Base-by-base conservation (phyloP, 2,113 vertebrate genomes). In the Scopus umbretta region DNA sequence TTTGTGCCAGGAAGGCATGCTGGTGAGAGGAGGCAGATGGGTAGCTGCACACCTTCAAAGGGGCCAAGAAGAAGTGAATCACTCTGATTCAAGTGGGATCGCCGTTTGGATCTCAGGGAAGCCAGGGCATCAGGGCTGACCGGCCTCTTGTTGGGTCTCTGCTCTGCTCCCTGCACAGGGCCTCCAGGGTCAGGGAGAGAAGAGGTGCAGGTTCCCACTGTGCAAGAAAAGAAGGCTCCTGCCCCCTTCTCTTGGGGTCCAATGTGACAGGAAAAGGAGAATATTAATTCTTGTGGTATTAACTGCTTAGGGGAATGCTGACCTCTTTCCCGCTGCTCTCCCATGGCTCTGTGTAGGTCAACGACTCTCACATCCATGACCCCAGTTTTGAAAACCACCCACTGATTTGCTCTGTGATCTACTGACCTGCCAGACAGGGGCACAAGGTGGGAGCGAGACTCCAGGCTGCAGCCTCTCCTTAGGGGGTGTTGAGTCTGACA, bases 121-220 rank as follows among this genome's bases (percentile, higher is more conserved):
- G 1, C 16, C 68, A 56, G 25, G 7, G 7, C 32, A 45, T 30
- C 32, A 45, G 32, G 18, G 15, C 32, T 61, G 12, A 32, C 17
- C 25, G 38, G 4, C 3, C 19, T 63, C 11, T 32, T 88, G 2
- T 4, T 5, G 11, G 2, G 38, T 67, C 23, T 7, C 45, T 90
- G 58, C 26, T 61, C 36, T 52, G 9, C 21, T 29, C 16, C 8
- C 11, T 1, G 1, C 17, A 45, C 9, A 26, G 10, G 11, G 22
- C 5, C 11, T 1, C 25, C 8, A 15, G 6, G 3, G 1, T 16
- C 1, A 5, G 29, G 9, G 13, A 86, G 18, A 74, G 45, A 74
- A 50, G n/a, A 72, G 5, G 2, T 67, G 10, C 22, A 47, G 27
- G 14, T 49, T 16, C 13, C 7, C 13, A 43, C 4, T 53, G 42